Base-by-base conservation (phyloP, 2,113 vertebrate genomes). In the Leptobrachium leishanense region DNA sequence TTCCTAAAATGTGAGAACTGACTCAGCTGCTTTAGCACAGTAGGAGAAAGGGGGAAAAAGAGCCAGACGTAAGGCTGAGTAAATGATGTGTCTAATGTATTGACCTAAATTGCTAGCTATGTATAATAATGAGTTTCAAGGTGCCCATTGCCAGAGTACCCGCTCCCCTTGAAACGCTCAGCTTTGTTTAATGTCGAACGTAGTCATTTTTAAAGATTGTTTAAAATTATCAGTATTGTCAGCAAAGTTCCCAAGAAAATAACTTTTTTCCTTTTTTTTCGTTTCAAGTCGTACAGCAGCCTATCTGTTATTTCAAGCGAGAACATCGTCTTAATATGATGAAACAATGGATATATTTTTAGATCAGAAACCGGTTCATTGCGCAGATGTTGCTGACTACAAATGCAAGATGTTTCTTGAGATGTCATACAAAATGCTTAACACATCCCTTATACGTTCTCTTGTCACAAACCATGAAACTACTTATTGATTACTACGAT, bases 91-190 rank as follows among this genome's bases (percentile, higher is more conserved):
- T 73, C 77, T 79, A 79, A 79, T 63, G 70, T 44, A 79, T 73
- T 79, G 77, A 79, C 77, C 77, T 79, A 79, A 79, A 79, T 79
- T 73, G 70, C 70, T 65, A 72, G 50, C 77, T 79, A 64, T 73
- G 63, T 73, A 73, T 79, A 79, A 73, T 73, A 73, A 79, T 72
- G 71, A 57, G 77, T 62, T 73, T 46, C 69, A 59, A 79, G 70
- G 71, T 79, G 77, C 53, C 70, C n/a, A 31, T 44, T 41, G 46
- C 63, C 66, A 62, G 77, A 53, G 15, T 43, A 10, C n/a, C 39
- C 13, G 46, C 39, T 72, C 46, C 68, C 70, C 8, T 42, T 39
- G 59, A 78, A 78, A 44, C 43, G 13, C 44, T 31, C 40, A 20
- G 46, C 41, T 13, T n/a, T 55, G 41, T 76, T 68, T 76, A 68